Evolutionary conservation across 1,140 invertebrate genomes (phyloP).

Genomic region (Drosophila mauritiana): DNA sequence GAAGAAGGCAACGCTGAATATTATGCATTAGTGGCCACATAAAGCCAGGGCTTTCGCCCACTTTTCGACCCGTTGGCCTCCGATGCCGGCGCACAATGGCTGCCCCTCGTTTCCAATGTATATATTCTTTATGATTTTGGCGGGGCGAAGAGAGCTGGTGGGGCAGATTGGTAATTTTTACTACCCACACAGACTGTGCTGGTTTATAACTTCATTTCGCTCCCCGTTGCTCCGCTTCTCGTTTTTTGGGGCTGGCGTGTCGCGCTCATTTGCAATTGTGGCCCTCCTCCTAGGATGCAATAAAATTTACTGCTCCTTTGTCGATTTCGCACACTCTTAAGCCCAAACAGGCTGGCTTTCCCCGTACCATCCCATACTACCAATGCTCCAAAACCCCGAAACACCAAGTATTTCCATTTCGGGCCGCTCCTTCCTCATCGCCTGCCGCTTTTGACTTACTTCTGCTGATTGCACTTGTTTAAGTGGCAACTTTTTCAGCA

Average conservation of each 20-base stretch:
- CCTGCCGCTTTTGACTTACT: constrained; percentile 64
- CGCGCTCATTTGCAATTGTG: constrained; percentile 74
- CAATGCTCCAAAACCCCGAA: background rate
- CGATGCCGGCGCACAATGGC: constrained; percentile 39
- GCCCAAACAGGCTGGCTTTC: constrained; percentile 28
- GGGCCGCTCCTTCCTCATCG: constrained; percentile 27
- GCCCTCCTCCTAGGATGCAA: constrained; percentile 42
- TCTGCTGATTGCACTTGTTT: constrained; percentile 77
- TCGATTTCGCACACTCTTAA: constrained; percentile 75
- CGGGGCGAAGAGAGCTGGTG: background rate
- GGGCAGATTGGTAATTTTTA: constrained; percentile 60
- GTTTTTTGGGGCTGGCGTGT: constrained; percentile 63
- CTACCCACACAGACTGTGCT: constrained; percentile 52
- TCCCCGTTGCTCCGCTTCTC: constrained; percentile 12
- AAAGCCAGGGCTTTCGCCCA: constrained; percentile 17
- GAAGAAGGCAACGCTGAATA: constrained; percentile 72
- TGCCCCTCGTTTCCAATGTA: constrained; percentile 41
- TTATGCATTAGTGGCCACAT: constrained; percentile 70
- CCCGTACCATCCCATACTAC: no score
- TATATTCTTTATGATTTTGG: constrained; percentile 60
- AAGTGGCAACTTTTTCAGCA: constrained; percentile 65
- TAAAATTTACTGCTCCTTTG: constrained; percentile 78
- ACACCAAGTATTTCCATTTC: constrained; percentile 23
- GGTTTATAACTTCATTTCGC: constrained; percentile 77
- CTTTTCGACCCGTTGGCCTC: constrained; percentile 1